A percentile compares a stretch with the other conserved stretches of the same genome.
phyloP scores from a whole-genome alignment of 2,113 vertebrate species.

The Pipra filicauda region DNA sequence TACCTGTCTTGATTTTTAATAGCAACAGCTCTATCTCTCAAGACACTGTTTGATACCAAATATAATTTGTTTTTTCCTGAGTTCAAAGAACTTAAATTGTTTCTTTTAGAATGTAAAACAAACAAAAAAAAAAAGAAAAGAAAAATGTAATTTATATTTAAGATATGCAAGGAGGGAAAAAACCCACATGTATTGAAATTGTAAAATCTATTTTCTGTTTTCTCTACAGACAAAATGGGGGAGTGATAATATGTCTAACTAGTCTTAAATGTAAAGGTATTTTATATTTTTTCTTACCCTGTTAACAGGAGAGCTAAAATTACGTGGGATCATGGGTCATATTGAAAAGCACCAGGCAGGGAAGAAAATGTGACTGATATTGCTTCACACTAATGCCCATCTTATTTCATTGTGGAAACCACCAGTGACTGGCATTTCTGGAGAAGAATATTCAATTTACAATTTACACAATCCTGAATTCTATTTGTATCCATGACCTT shows the following conservation, averaged over 20 bases:
- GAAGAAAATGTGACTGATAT: not conserved
- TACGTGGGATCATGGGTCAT: not conserved
- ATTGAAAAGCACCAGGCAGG: not conserved
- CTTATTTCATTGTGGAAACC: not conserved
- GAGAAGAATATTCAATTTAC: not conserved
- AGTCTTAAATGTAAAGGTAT: not conserved
- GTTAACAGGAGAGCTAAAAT: not conserved
- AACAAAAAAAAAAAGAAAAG: not conserved
- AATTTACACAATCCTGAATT: not conserved
- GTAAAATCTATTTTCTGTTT: not conserved
- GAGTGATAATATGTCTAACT: not conserved
- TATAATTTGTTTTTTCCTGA: constrained; percentile 30
- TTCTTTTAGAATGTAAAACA: constrained; percentile 1
- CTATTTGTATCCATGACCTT: not conserved
- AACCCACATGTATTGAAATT: not conserved
- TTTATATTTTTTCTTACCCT: not conserved
- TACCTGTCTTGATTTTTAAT: constrained; percentile 69
- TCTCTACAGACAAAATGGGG: not conserved
- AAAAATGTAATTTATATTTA: not conserved
- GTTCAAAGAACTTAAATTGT: not conserved
- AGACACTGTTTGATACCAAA: constrained; percentile 47
- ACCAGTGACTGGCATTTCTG: not conserved
- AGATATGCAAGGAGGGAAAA: not conserved
- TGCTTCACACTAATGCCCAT: not conserved
- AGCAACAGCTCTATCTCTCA: constrained; percentile 53